A percentile compares a stretch with the other conserved stretches of the same genome.
These are phyloP conservation scores for Aleiodes testaceus DNA, from an alignment of 2,888 invertebrate genomes.

Conservation along the genomic window DNA sequence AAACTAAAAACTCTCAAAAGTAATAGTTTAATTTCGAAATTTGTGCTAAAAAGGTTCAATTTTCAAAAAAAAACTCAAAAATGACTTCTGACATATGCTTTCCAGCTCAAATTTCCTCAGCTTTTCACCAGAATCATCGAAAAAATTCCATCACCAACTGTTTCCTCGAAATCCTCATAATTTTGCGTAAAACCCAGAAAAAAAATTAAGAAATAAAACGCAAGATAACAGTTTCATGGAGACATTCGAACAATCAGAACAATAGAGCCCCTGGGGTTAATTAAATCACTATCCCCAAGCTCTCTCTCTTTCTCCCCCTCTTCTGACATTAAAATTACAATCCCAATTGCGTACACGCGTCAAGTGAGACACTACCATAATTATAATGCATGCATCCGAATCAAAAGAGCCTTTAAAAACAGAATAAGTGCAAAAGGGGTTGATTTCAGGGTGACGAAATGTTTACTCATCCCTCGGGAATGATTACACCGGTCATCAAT, in stretches of 20 bases:
- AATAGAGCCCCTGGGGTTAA: constrained; percentile 57
- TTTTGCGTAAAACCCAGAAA: too few relatives aligned
- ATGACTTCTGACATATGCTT: too few relatives aligned
- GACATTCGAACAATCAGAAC: neutral
- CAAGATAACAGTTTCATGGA: neutral
- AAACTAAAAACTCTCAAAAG: too few relatives aligned
- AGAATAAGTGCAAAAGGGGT: constrained; percentile 33
- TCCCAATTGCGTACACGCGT: constrained; percentile 60
- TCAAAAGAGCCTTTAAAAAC: constrained; percentile 4
- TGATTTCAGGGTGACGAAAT: constrained; percentile 24
- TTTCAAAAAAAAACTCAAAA: too few relatives aligned
- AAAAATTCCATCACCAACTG: too few relatives aligned
- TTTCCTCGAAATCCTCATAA: too few relatives aligned
- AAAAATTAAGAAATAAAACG: constrained; percentile 10
- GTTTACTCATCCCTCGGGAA: constrained; percentile 42
- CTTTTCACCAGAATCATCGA: too few relatives aligned
- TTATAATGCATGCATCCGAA: constrained; percentile 2
- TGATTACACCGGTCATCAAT: constrained; percentile 26
- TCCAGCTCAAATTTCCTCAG: too few relatives aligned
- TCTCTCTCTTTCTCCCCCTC: neutral
- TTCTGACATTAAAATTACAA: constrained; percentile 61
- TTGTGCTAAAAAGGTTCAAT: too few relatives aligned
- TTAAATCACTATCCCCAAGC: constrained; percentile 52
- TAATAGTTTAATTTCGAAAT: too few relatives aligned
- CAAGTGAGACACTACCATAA: constrained; percentile 43